These are phyloP conservation scores for Serrognathus titanus DNA, from an alignment of 2,888 invertebrate species.

Conservation along the genomic window DNA sequence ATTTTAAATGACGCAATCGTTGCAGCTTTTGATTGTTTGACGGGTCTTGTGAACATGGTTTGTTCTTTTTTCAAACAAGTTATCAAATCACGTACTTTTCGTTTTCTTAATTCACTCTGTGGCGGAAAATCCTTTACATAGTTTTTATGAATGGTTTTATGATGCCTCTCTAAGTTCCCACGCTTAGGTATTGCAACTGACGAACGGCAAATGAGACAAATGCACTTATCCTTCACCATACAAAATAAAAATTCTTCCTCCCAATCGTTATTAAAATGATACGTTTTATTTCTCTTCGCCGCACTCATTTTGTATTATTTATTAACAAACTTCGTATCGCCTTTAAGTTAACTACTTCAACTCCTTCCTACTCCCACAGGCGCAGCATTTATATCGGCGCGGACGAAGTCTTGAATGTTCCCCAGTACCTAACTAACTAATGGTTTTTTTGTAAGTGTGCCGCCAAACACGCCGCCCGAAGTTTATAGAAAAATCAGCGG, in stretches of 20 bases:
- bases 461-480: too few relatives aligned
- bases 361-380: too few relatives aligned
- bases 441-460: too few relatives aligned
- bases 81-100: constrained; percentile 14
- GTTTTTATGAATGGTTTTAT: constrained; percentile 17
- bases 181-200: constrained; percentile 21
- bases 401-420: too few relatives aligned
- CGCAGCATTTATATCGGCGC: too few relatives aligned
- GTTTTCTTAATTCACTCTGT: constrained; percentile 15
- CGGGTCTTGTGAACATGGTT: constrained; percentile 3
- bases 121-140: constrained; percentile 1
- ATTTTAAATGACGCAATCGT: constrained; percentile 21
- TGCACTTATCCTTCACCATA: constrained; percentile 19
- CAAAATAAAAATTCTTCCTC: constrained; percentile 18
- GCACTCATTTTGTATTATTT: not conserved
- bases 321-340: too few relatives aligned
- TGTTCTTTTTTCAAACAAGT: constrained; percentile 7
- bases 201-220: constrained; percentile 19
- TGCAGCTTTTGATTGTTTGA: constrained; percentile 17
- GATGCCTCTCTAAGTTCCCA: constrained; percentile 19
- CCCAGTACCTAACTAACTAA: too few relatives aligned
- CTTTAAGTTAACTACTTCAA: too few relatives aligned
- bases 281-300: constrained; percentile 16
- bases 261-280: constrained; percentile 20
- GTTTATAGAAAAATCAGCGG: too few relatives aligned